A percentile compares a stretch with the other conserved stretches of the same genome.
Evolutionary conservation across 2,888 invertebrate species (phyloP).

Genomic region (Calameuta filiformis): DNA sequence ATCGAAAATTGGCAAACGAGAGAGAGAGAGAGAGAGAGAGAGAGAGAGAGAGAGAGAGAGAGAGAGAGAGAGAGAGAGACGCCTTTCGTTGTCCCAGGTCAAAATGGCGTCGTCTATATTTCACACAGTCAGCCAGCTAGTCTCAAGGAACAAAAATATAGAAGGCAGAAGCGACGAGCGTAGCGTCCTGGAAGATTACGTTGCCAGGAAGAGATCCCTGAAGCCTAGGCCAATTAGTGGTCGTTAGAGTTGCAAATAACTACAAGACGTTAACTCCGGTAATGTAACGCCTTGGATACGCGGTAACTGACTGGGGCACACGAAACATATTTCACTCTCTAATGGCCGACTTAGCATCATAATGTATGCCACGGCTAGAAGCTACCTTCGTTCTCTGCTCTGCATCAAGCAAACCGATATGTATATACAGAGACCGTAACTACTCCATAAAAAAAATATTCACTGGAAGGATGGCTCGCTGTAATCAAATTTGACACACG

Average conservation of each 20-base stretch:
- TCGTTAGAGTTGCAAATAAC: conserved; percentile 57
- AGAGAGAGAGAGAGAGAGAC: background rate
- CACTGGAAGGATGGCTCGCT: too few relatives aligned
- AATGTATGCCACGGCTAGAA: conserved; percentile 46
- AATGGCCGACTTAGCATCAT: conserved; percentile 60
- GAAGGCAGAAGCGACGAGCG: too few relatives aligned
- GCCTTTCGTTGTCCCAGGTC: too few relatives aligned
- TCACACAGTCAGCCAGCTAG: too few relatives aligned
- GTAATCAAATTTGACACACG: too few relatives aligned
- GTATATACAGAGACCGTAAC: too few relatives aligned
- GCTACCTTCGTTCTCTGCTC: too few relatives aligned
- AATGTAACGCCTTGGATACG: conserved; percentile 39
- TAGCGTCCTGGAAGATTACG: too few relatives aligned
- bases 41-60: background rate
- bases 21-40: background rate
- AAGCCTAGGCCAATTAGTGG: conserved; percentile 47
- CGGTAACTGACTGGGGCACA: conserved; percentile 56
- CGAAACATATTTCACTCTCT: conserved; percentile 59
- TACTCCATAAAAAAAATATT: too few relatives aligned
- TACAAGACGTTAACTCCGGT: conserved; percentile 38
- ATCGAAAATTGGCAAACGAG: background rate
- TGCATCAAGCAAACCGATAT: too few relatives aligned
- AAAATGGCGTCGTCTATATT: too few relatives aligned
- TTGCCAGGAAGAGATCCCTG: conserved; percentile 14
- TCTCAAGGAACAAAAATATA: too few relatives aligned